A percentile compares a stretch with the other conserved stretches of the same genome.
Evolutionary conservation across 2,113 vertebrate genomes (phyloP).

Genomic region (Takifugu flavidus): DNA sequence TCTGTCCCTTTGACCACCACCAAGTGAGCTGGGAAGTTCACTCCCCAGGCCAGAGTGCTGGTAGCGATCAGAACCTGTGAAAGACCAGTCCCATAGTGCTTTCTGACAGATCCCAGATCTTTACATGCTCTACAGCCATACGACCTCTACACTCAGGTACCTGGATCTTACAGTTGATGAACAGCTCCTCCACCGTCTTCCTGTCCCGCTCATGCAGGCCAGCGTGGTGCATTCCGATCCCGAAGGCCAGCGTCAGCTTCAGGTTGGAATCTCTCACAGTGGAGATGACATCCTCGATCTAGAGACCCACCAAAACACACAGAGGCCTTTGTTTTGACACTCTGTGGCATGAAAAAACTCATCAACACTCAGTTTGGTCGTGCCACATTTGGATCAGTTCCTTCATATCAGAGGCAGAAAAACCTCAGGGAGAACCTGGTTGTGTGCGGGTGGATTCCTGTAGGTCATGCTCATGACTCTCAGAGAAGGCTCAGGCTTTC

Average conservation of each 20-base stretch:
- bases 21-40: constrained; percentile 97
- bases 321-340: no score
- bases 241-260: constrained; percentile 95
- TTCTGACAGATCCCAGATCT: not conserved
- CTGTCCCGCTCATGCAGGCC: constrained; percentile 93
- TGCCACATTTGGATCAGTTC: no score
- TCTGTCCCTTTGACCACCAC: constrained; percentile 98
- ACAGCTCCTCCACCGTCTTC: constrained; percentile 95
- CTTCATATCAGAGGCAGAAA: no score
- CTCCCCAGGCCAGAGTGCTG: constrained; percentile 97
- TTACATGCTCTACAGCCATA: no score
- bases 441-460: no score
- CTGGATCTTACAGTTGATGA: constrained; percentile 98
- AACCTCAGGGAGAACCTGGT: no score
- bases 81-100: not conserved
- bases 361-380: no score
- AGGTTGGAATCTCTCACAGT: constrained; percentile 92
- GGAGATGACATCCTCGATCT: constrained; percentile 91
- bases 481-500: no score
- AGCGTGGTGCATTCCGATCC: constrained; percentile 96
- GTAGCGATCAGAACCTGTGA: constrained; percentile 93
- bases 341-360: no score
- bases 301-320: not conserved
- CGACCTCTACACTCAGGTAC: constrained; percentile 52
- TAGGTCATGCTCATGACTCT: no score